Conservation (phyloP, 2,113 vertebrate species). For the Salvelinus fontinalis region DNA sequence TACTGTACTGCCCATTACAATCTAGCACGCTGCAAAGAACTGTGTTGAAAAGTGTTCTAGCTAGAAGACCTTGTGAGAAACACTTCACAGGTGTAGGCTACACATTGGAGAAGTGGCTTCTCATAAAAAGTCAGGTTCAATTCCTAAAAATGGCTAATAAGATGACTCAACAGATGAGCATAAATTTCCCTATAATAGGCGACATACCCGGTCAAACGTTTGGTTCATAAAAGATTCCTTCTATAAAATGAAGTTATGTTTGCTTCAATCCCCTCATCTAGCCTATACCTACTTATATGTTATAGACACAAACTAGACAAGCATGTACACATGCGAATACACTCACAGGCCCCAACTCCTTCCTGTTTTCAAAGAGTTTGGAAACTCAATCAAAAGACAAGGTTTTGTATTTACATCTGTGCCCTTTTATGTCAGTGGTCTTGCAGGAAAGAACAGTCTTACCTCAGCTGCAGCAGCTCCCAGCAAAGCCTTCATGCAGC, state of each 20-base stretch:
- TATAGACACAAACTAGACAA: conserved; percentile 55
- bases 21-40: no score
- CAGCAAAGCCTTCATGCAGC: conserved; percentile 63
- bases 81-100: no score
- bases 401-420: conserved; percentile 77
- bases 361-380: conserved; percentile 72
- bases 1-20: neutral
- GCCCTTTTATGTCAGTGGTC: conserved; percentile 72
- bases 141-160: conserved; percentile 48
- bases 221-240: conserved; percentile 21
- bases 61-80: no score
- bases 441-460: conserved; percentile 67
- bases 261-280: conserved; percentile 28
- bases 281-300: conserved; percentile 34
- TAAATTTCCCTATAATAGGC: conserved; percentile 16
- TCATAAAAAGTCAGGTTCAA: conserved; percentile 6
- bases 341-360: conserved; percentile 59
- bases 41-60: no score
- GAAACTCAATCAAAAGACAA: conserved; percentile 72
- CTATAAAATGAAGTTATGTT: conserved; percentile 27
- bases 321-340: conserved; percentile 41
- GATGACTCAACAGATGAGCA: conserved; percentile 31
- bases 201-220: conserved; percentile 4
- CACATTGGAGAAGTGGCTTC: no score
- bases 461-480: conserved; percentile 67